phyloP scores from a whole-genome alignment of 2,797 vertebrate genomes.

The Podarcis lilfordi region DNA sequence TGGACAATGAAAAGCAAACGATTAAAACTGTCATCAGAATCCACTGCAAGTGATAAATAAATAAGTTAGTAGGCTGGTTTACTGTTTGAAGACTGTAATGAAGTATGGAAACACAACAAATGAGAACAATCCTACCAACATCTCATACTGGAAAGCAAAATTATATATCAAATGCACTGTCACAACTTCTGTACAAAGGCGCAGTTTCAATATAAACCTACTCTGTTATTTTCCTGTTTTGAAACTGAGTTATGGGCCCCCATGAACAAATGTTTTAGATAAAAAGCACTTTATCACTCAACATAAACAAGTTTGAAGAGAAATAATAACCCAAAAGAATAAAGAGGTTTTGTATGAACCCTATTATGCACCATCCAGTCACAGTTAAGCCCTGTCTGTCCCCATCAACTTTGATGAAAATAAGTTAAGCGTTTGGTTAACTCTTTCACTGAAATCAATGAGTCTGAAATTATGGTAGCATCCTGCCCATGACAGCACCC shows the following conservation, averaged over 20 bases:
- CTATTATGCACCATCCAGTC: not conserved
- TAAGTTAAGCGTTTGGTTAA: not conserved
- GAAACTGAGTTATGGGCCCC: not conserved
- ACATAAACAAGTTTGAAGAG: not conserved
- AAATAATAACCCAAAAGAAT: not conserved
- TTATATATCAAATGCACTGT: not conserved
- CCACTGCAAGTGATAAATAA: not conserved
- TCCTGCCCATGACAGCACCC: not conserved
- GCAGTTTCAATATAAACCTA: not conserved
- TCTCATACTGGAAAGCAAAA: not conserved
- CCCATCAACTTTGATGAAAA: not conserved
- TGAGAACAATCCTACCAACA: not conserved
- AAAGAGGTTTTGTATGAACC: not conserved
- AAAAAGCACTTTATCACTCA: not conserved
- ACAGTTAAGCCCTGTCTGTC: not conserved
- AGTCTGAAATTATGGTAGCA: not conserved
- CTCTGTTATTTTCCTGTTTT: not conserved
- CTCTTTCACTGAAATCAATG: not conserved
- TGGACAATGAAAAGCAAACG: not conserved
- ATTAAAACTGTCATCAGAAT: not conserved
- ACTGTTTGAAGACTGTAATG: not conserved
- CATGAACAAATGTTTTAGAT: not conserved
- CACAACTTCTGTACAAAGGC: not conserved
- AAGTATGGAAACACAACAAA: not conserved
- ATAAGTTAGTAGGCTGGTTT: slow-evolving; percentile 16